Evolutionary conservation across 2,888 invertebrate genomes (phyloP), one percentile per base, ranked within the genome.

Genomic region (Hypena proboscidalis): DNA sequence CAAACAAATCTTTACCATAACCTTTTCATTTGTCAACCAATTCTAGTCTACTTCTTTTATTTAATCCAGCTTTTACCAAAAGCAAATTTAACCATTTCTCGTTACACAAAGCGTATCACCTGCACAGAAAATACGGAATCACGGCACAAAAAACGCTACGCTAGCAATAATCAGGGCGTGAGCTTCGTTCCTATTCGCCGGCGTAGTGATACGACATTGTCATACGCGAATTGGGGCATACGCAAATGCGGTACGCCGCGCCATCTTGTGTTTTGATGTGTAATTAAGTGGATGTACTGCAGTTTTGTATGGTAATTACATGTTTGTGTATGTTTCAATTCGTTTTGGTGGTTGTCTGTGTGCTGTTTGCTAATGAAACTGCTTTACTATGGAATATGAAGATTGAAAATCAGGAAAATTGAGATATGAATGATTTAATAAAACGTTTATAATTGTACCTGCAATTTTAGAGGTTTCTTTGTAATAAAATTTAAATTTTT

Each of bases 141-240:
- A 45, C 27, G 20, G 25, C 30, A 47, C 61, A 62, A 54, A 64
- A 64, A 52, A 49, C 44, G 59, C 50, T 57, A 52, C 45, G 25
- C 26, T 45, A 45, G 55, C 59, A 54, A 62, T 62, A 65, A 64
- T 62, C 59, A 59, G 65, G 55, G 62, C 64, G 62, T 62, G 57
- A 64, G 63, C 33, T 39, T 39, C 54, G 45, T 48, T 35, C 44
- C 51, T 56, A 49, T 51, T 58, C 42, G 17, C 30, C 19, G 11
- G 9, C 21, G 26, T 26, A 23, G 58, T 45, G 33, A 59, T 63
- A 63, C 45, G 43, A 41, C 60, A 65, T 65, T 66, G 65, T 66
- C 51, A 55, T 44, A 50, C 29, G 51, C 26, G 63, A 66, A 65
- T 58, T 66, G 57, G 65, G 62, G 65, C 65, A 52, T 54, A 60